Evolutionary conservation across 1,140 invertebrate genomes (phyloP).

Genomic region (Rhizoglyphus robini): DNA sequence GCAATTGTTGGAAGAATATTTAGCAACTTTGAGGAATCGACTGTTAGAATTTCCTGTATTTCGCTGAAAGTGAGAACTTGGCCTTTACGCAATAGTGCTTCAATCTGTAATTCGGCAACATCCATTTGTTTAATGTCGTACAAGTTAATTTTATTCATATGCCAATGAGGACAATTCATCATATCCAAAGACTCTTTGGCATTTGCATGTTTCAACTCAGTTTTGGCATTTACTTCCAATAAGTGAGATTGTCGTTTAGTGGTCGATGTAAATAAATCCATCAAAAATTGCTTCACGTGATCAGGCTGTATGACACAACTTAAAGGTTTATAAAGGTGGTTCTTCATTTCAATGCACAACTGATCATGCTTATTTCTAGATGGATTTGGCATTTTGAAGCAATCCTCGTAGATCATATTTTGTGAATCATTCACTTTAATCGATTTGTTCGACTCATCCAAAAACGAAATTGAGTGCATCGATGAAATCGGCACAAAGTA

Average conservation of each 20-base stretch:
- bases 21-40: neutral
- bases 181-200: neutral
- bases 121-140: neutral
- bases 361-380: constrained; percentile 11
- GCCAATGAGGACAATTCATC: constrained; percentile 1
- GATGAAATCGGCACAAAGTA: neutral
- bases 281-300: neutral
- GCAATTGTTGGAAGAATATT: neutral
- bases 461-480: neutral
- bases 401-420: neutral
- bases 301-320: neutral
- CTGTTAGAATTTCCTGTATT: neutral
- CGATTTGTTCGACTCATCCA: neutral
- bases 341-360: neutral
- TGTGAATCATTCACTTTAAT: neutral
- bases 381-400: constrained; percentile 1
- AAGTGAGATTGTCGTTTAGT: neutral
- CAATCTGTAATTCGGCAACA: neutral
- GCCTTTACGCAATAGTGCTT: constrained; percentile 3
- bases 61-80: neutral
- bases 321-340: neutral
- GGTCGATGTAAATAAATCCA: neutral
- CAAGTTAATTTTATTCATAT: neutral
- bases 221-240: neutral
- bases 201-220: neutral